Evolutionary conservation across 2,113 vertebrate species (phyloP).

Genomic region (Oncorhynchus masou): DNA sequence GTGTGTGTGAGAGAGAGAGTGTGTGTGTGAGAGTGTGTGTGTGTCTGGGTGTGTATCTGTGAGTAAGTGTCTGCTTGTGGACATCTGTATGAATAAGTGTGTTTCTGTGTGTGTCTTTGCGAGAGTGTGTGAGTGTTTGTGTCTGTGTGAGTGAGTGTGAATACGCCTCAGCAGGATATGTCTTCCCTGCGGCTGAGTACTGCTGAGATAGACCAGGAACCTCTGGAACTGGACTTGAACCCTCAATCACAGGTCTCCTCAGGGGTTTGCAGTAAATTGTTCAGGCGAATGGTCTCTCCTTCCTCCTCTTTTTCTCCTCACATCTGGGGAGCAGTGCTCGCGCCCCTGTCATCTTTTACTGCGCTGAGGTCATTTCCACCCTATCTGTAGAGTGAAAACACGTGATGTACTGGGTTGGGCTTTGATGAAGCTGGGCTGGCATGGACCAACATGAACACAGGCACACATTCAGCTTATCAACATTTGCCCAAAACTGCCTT

Average conservation of each 20-base stretch:
- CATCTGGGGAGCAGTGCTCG: conserved; percentile 76
- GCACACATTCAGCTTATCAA: conserved; percentile 49
- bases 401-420: conserved; percentile 69
- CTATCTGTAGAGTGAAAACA: conserved; percentile 76
- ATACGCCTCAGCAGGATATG: conserved; percentile 9
- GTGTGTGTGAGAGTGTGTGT: neutral
- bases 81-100: neutral
- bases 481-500: conserved; percentile 58
- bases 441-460: conserved; percentile 59
- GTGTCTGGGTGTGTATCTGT: conserved; percentile 4
- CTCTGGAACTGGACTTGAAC: conserved; percentile 70
- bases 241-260: conserved; percentile 72
- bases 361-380: conserved; percentile 78
- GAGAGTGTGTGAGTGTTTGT: neutral
- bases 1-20: neutral
- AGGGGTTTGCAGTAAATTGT: conserved; percentile 75
- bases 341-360: conserved; percentile 77
- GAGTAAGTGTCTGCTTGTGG: neutral
- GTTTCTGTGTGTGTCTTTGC: conserved; percentile 7
- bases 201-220: conserved; percentile 70
- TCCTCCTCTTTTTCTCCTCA: conserved; percentile 51
- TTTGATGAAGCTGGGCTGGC: conserved; percentile 72
- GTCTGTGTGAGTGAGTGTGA: conserved; percentile 2
- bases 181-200: conserved; percentile 38
- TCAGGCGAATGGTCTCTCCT: conserved; percentile 63